Base-by-base conservation (phyloP, 2,888 invertebrate genomes). In the Apoda limacodes region DNA sequence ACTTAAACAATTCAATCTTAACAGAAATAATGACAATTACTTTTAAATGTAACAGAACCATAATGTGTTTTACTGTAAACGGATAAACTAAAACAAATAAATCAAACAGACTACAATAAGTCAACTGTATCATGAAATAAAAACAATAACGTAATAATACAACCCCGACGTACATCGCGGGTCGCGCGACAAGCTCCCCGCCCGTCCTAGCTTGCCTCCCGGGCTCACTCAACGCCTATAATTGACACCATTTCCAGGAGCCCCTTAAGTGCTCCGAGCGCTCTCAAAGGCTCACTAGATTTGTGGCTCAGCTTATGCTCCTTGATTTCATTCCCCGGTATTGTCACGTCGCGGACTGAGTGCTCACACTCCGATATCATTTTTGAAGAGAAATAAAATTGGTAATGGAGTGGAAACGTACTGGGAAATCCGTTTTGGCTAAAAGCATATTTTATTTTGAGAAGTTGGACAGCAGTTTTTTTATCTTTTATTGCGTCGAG, bases 331-430 rank as follows among this genome's bases (percentile, higher is more conserved):
- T 78, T 75, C 59, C 53, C 56, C 57, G 47, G 64, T 62, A 69
- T 71, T 70, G 75, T 74, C 76, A 72, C 72, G 78, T 75, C 61
- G 56, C 53, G 45, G 37, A 50, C 50, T 66, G 69, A 75, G 75
- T 74, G 74, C 63, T 61, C 56, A 49, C 54, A 49, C 50, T 45
- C 46, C 58, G 60, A 64, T 70, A 63, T 64, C 63, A 69, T 72
- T 75, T 74, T 68, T 64, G 60, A 64, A 57, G 55, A 48, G 62
- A 57, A 71, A 75, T 76, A 69, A 75, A 74, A 72, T 67, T 70
- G 72, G 67, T 72, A 76, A 78, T 78, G 76, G 76, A 64, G 55
- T 64, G 76, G 75, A 78, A 76, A 70, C 59, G 53, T 57, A 53
- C 36, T 47, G 44, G 48, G 48, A 50, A 60, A 59, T 52, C 50